Percentiles rank a stretch among this genome's conserved stretches.
These are phyloP conservation scores for Anguilla megastoma DNA, from an alignment of 2,797 vertebrate genomes.

Conservation along the genomic window DNA sequence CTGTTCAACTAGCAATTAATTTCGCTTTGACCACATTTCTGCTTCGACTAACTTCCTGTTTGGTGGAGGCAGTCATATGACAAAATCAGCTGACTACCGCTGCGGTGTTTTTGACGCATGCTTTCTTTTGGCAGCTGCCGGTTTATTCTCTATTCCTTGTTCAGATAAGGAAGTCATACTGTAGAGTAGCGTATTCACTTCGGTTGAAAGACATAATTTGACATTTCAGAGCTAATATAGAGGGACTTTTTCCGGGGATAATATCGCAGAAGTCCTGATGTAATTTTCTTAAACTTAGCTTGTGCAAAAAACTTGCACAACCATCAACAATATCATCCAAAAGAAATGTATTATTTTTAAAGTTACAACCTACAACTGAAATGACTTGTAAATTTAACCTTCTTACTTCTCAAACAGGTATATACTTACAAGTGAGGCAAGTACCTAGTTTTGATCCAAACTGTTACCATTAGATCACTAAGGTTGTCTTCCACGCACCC, in stretches of 20 bases:
- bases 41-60: conserved; percentile 16
- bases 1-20: not conserved
- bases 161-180: not conserved
- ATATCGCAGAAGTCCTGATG: too few relatives aligned
- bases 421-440: too few relatives aligned
- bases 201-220: not conserved
- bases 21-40: not conserved
- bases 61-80: conserved; percentile 22
- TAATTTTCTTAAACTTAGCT: too few relatives aligned
- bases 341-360: too few relatives aligned
- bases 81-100: conserved; percentile 17
- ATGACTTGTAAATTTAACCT: too few relatives aligned
- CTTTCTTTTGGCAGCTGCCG: not conserved
- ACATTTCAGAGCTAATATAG: not conserved
- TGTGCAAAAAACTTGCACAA: too few relatives aligned
- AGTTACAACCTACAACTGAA: too few relatives aligned
- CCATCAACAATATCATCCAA: too few relatives aligned
- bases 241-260: too few relatives aligned
- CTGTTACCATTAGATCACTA: not conserved
- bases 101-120: not conserved
- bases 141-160: not conserved
- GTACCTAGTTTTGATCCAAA: too few relatives aligned
- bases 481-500: not conserved
- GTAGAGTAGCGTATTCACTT: not conserved
- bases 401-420: too few relatives aligned